phyloP scores from a whole-genome alignment of 1,140 invertebrate species.

The Drosophila pseudoobscura region DNA sequence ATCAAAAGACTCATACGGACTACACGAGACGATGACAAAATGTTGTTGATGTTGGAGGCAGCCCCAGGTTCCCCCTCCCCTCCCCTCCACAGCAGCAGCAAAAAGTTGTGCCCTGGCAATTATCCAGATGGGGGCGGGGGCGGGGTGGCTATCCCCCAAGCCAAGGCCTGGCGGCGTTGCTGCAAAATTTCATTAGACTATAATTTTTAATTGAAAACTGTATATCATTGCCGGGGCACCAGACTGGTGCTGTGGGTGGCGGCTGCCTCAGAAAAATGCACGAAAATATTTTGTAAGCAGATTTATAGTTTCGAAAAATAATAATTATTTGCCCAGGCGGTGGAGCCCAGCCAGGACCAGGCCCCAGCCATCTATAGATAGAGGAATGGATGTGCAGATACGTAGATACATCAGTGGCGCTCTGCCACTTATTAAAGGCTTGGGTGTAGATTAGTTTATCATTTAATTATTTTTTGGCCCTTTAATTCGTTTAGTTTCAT shows the following conservation, averaged over 20 bases:
- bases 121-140: conserved; percentile 15
- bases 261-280: conserved; percentile 49
- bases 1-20: conserved; percentile 27
- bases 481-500: conserved; percentile 77
- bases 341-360: conserved; percentile 48
- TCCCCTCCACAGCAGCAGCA: conserved; percentile 5
- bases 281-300: conserved; percentile 76
- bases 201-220: conserved; percentile 76
- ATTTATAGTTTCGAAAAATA: conserved; percentile 78
- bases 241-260: conserved; percentile 46
- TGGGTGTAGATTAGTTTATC: conserved; percentile 73
- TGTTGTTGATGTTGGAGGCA: conserved; percentile 3
- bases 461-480: conserved; percentile 76
- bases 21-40: conserved; percentile 33
- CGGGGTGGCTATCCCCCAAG: no score
- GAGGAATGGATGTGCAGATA: neutral
- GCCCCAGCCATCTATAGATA: neutral
- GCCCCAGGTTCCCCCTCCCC: no score
- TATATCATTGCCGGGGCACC: conserved; percentile 67
- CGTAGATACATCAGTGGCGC: conserved; percentile 19
- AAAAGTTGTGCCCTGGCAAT: conserved; percentile 21
- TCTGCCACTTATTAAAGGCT: conserved; percentile 57
- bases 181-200: conserved; percentile 70
- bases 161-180: conserved; percentile 28
- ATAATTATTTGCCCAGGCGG: conserved; percentile 76